These are phyloP conservation scores for Orchesella flavescens DNA, from an alignment of 2,888 invertebrate genomes.

Conservation along the genomic window DNA sequence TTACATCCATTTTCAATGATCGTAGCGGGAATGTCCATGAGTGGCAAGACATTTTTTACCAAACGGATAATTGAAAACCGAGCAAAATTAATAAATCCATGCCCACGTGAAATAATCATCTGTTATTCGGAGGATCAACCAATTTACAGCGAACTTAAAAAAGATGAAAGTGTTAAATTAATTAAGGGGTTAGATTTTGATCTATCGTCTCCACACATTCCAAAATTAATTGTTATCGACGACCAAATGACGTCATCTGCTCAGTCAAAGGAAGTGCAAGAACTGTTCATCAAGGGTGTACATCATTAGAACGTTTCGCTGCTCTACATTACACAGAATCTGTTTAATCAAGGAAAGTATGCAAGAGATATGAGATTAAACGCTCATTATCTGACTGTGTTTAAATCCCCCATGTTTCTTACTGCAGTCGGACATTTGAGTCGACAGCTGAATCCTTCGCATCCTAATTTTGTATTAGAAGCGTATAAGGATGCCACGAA, in stretches of 20 bases:
- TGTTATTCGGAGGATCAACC: background rate
- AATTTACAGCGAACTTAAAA: background rate
- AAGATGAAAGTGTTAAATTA: no score
- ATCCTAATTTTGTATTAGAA: constrained; percentile 23
- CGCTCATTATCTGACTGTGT: constrained; percentile 38
- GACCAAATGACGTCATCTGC: background rate
- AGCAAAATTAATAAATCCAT: background rate
- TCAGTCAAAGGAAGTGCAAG: constrained; percentile 26
- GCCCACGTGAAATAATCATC: constrained; percentile 17
- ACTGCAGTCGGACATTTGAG: constrained; percentile 21
- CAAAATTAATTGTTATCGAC: background rate
- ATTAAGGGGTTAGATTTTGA: no score
- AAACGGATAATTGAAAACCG: background rate
- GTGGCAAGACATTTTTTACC: background rate
- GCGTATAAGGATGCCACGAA: constrained; percentile 64
- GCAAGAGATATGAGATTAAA: constrained; percentile 52
- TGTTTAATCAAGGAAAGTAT: constrained; percentile 47
- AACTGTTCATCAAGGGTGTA: constrained; percentile 47
- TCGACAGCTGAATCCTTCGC: no score
- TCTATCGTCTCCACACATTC: no score
- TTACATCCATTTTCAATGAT: background rate
- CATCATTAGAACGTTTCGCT: constrained; percentile 44
- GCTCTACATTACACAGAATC: constrained; percentile 53
- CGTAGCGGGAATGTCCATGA: background rate
- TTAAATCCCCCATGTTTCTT: constrained; percentile 59